A percentile compares a stretch with the other conserved stretches of the same genome.
Evolutionary conservation across 2,797 vertebrate genomes (phyloP).

Genomic region (Pseudochromis fuscus): DNA sequence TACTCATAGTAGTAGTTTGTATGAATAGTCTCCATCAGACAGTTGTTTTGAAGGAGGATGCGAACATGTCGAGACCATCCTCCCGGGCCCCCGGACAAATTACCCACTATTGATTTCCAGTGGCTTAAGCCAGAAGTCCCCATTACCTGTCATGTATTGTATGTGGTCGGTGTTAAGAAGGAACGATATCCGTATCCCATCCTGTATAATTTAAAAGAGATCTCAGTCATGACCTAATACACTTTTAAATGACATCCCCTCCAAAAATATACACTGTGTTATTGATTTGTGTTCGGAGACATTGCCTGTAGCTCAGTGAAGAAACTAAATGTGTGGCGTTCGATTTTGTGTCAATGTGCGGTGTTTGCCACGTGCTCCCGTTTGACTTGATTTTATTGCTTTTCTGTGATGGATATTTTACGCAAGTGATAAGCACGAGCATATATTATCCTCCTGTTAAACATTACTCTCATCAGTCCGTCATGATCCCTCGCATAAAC

Average conservation of each 20-base stretch:
- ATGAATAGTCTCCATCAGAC: slow-evolving; percentile 34
- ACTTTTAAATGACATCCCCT: slow-evolving; percentile 30
- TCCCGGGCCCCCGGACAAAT: slow-evolving; percentile 53
- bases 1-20: no score
- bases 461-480: slow-evolving; percentile 22
- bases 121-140: slow-evolving; percentile 47
- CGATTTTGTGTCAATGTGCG: slow-evolving; percentile 16
- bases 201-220: slow-evolving; percentile 12
- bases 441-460: slow-evolving; percentile 31
- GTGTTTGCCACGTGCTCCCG: neutral
- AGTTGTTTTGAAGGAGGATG: neutral
- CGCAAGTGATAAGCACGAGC: neutral
- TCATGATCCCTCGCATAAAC: slow-evolving; percentile 26
- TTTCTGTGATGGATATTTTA: slow-evolving; percentile 18
- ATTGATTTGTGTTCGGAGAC: slow-evolving; percentile 48
- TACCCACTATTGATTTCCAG: slow-evolving; percentile 61
- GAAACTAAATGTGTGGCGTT: neutral
- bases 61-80: neutral
- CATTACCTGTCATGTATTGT: slow-evolving; percentile 58
- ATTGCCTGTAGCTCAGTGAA: neutral
- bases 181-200: slow-evolving; percentile 19
- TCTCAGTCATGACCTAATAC: slow-evolving; percentile 17
- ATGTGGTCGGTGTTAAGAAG: slow-evolving; percentile 37
- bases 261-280: neutral
- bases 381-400: slow-evolving; percentile 6